Base-by-base conservation (phyloP, 2,113 vertebrate genomes). In the Lates calcarifer region DNA sequence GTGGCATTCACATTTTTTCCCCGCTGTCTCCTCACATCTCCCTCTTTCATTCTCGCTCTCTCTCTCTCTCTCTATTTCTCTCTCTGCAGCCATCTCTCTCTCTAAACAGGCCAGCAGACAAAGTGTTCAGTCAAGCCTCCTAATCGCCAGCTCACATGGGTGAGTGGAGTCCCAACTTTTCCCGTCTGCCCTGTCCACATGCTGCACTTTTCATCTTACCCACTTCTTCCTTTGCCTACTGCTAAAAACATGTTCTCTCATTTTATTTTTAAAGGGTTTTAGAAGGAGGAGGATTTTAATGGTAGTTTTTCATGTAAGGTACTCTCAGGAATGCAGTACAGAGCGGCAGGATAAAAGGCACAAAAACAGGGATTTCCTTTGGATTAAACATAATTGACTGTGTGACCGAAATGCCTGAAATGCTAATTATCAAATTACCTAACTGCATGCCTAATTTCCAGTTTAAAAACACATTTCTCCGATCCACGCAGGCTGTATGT, bases 121-220 rank as follows among this genome's bases (percentile, higher is more conserved):
- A 95, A 94, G 93, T 92, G 91, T 89, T 93, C 93, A 94, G 92
- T 94, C 91, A 94, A 92, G 91, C 93, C 89, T 91, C 75, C 82
- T 94, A 95, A 95, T 94, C 86, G 86, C 76, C 89, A 84, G 84
- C 91, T 92, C 90, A 91, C 90, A 94, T 91, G 92, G 91, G 82
- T 93, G 94, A 94, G 86, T 91, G 91, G 87, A 94, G 89, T 91
- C 91, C 90, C 88, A 92, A 92, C 87, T 95, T 92, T 89, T 87
- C 91, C 90, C 83, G 89, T 92, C 92, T 93, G 92, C 87, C 84
- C 82, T 57, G 65, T 87, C 88, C 92, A 71, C 69, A 73, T 76
- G 76, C 87, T 89, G 84, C 87, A 83, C 85, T 92, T 88, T 89
- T 92, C 87, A 82, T 76, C 77, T 90, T 79, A 83, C 65, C 83